Base-by-base conservation (phyloP, 1,140 invertebrate species). In the Microplitis demolitor region DNA sequence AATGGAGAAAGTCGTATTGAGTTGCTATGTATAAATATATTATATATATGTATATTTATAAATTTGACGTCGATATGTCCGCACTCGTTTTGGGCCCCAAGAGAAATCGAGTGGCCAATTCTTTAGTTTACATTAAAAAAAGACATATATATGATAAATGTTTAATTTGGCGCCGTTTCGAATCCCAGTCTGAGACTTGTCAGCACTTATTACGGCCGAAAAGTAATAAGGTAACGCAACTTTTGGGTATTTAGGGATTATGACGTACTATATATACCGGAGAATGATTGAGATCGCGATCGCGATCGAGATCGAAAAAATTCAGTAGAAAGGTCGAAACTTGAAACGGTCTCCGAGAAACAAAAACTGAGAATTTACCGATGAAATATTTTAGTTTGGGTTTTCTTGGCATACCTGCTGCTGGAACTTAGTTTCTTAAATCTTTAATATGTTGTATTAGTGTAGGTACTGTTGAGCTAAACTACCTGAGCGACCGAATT, bases 1-100 rank as follows among this genome's bases (percentile, higher is more conserved):
- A 58, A 35, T 45, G 67, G 67, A 69, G 67, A 69, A 69, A 69
- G 67, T 69, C 51, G 24, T 56, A 54, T 60, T 56, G 34, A 34
- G 34, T 39, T 8, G 24, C 16, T 11, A 24, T 14, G 14, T n/a
- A 14, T 34, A 6, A 53, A 35, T 31, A 45, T 51, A 50, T 45
- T 66, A 66, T 50, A 68, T 68, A 11, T 9, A 11, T 45, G 39
- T 6, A 9, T 45, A 11, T 45, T 6, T 45, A 45, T 45, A 45
- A 6, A 45, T 58, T 69, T 60, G 54, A 35, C 67, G 54, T 35
- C 67, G 56, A 69, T 69, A 69, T 69, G 60, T 69, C 54, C 54
- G 16, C 54, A 60, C 54, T 69, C 54, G 35, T 69, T 69, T 69
- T 69, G 54, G 67, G 54, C 39, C 54, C 56, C 24, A 51, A 69